A percentile compares a stretch with the other conserved stretches of the same genome.
Evolutionary conservation across 2,888 invertebrate species (phyloP).

Genomic region (Acronicta psi): DNA sequence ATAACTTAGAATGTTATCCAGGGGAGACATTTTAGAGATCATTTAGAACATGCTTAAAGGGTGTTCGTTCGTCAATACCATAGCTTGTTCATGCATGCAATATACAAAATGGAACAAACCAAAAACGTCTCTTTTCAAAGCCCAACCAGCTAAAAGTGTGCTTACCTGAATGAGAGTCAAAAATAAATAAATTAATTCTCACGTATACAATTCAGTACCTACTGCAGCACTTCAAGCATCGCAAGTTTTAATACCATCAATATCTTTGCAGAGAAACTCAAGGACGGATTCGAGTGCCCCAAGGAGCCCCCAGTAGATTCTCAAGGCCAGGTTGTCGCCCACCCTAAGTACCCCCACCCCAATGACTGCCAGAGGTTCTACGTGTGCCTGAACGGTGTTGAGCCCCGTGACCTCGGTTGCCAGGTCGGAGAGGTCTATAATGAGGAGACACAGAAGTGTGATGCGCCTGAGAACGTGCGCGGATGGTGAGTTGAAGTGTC

Average conservation of each 20-base stretch:
- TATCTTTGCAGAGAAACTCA: constrained; percentile 90
- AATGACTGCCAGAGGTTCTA: constrained; percentile 97
- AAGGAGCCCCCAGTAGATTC: constrained; percentile 90
- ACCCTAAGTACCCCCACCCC: constrained; percentile 96
- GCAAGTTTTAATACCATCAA: constrained; percentile 4
- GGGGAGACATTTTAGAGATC: too few relatives aligned
- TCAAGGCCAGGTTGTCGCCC: constrained; percentile 92
- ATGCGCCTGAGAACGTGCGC: constrained; percentile 96
- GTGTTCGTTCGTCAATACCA: too few relatives aligned
- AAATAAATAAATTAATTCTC: too few relatives aligned
- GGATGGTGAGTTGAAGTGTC: constrained; percentile 92
- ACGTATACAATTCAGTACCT: not conserved
- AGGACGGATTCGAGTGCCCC: constrained; percentile 96
- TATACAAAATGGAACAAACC: too few relatives aligned
- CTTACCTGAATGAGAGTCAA: too few relatives aligned
- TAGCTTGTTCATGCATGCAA: too few relatives aligned
- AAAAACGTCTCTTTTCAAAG: too few relatives aligned
- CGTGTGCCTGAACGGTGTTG: constrained; percentile 95
- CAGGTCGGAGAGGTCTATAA: constrained; percentile 97
- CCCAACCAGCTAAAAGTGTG: too few relatives aligned
- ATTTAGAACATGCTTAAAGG: too few relatives aligned
- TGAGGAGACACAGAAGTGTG: constrained; percentile 94
- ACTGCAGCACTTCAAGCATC: not conserved
- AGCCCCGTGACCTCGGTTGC: constrained; percentile 96
- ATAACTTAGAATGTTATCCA: too few relatives aligned